Percentiles rank a stretch among this genome's conserved stretches.
Evolutionary conservation across 2,797 vertebrate species (phyloP).

Genomic region (Gallinago nigripennis): DNA sequence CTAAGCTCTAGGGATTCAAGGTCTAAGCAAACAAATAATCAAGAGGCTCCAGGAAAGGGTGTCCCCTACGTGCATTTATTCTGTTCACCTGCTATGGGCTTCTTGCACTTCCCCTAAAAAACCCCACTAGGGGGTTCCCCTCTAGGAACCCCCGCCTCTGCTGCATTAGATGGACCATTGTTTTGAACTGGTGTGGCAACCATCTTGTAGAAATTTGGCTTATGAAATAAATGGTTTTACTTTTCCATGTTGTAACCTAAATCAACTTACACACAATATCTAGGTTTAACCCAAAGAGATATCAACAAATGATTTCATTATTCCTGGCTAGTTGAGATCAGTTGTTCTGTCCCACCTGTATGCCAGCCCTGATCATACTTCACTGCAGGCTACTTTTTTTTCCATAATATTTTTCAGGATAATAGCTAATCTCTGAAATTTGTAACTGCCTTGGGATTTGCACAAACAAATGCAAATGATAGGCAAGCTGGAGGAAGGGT

Average conservation of each 20-base stretch:
- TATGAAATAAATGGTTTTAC: background rate
- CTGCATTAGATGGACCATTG: background rate
- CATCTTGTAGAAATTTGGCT: background rate
- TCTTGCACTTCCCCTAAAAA: background rate
- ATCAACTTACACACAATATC: background rate
- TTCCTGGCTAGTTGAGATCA: background rate
- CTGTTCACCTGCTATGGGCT: background rate
- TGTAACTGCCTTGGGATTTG: background rate
- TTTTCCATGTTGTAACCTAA: background rate
- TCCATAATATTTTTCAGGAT: background rate
- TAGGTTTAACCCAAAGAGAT: background rate
- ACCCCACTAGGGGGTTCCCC: too few species aligned
- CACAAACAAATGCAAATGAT: background rate
- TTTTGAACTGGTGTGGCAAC: background rate
- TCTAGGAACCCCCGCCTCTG: accelerated
- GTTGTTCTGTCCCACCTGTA: background rate
- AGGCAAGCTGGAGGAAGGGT: background rate
- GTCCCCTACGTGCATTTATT: background rate
- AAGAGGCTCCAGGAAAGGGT: accelerated
- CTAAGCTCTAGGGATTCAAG: background rate
- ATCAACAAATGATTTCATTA: background rate
- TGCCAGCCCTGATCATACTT: background rate
- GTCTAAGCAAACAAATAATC: background rate
- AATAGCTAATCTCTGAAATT: background rate
- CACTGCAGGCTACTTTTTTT: background rate